Conservation (phyloP, 1,140 invertebrate species). For the Aethina tumida region DNA sequence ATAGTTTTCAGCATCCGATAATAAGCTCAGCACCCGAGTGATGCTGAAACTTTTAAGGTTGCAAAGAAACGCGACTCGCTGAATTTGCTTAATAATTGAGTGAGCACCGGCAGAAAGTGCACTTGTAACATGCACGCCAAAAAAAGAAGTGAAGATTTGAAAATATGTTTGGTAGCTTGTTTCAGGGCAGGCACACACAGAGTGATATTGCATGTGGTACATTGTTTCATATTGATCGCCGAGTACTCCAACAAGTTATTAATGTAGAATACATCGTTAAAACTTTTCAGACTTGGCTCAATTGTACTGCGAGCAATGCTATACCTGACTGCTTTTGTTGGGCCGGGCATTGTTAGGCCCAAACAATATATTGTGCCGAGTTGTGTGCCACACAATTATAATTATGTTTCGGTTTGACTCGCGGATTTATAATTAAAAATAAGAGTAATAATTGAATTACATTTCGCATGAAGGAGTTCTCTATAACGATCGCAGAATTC, state of each 20-base stretch:
- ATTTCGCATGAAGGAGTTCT: too few species aligned
- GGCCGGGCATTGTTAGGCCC: slow-evolving; percentile 22
- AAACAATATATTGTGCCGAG: slow-evolving; percentile 33
- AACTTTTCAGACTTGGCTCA: slow-evolving; percentile 36
- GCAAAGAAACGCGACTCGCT: too few species aligned
- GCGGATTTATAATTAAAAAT: slow-evolving; percentile 33
- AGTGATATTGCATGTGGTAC: slow-evolving; percentile 23
- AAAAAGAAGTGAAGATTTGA: too few species aligned
- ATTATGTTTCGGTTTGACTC: slow-evolving; percentile 32
- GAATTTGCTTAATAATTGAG: too few species aligned
- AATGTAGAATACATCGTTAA: slow-evolving; percentile 36
- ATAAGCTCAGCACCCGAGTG: too few species aligned
- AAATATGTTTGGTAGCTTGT: slow-evolving; percentile 19
- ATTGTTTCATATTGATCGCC: slow-evolving; percentile 30
- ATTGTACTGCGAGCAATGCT: slow-evolving; percentile 30
- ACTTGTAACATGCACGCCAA: too few species aligned
- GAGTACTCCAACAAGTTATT: slow-evolving; percentile 34
- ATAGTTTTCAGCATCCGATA: too few species aligned
- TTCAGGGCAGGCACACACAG: too few species aligned
- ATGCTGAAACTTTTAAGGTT: too few species aligned
- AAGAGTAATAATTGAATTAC: too few species aligned
- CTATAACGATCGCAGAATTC: too few species aligned
- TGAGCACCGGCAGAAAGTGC: too few species aligned
- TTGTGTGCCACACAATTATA: slow-evolving; percentile 33
- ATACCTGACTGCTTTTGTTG: slow-evolving; percentile 32